A percentile compares a stretch with the other conserved stretches of the same genome.
These are phyloP conservation scores for Sinocyclocheilus maitianheensis DNA, from an alignment of 2,113 vertebrate species.

Conservation along the genomic window DNA sequence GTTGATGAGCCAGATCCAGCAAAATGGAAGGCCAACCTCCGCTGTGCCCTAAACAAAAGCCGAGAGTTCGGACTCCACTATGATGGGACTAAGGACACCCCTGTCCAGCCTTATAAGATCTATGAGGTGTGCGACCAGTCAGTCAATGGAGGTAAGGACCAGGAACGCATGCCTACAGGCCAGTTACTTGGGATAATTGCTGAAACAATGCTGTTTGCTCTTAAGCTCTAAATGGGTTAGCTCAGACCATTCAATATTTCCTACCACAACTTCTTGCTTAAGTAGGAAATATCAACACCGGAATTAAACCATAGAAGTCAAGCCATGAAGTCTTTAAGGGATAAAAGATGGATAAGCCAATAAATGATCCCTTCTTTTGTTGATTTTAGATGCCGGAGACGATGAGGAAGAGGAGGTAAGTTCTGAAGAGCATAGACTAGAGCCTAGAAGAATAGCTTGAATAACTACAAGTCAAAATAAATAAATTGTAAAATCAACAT, in stretches of 20 bases:
- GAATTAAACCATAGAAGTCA: no score
- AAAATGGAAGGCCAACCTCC: slow-evolving; percentile 94
- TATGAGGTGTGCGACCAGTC: slow-evolving; percentile 85
- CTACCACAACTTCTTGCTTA: no score
- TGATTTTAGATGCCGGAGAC: slow-evolving; percentile 55
- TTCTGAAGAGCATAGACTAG: not conserved
- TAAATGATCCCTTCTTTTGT: not conserved
- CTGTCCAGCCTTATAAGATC: slow-evolving; percentile 85
- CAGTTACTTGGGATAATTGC: not conserved
- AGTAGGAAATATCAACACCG: no score
- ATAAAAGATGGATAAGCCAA: not conserved
- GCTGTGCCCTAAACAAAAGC: slow-evolving; percentile 93
- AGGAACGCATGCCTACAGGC: not conserved
- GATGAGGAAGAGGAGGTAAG: slow-evolving; percentile 75
- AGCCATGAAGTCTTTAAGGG: not conserved
- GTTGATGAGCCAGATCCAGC: slow-evolving; percentile 88
- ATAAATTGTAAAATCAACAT: not conserved
- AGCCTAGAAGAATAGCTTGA: not conserved
- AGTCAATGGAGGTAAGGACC: slow-evolving; percentile 62
- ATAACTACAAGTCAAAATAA: not conserved
- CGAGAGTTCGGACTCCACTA: slow-evolving; percentile 87
- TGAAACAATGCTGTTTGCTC: not conserved
- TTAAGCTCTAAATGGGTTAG: no score
- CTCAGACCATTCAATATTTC: no score
- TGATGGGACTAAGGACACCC: slow-evolving; percentile 88